Percentiles rank a stretch among this genome's conserved stretches.
These are phyloP conservation scores for Carpatolechia fugitivella DNA, from an alignment of 2,888 invertebrate genomes.

Conservation along the genomic window DNA sequence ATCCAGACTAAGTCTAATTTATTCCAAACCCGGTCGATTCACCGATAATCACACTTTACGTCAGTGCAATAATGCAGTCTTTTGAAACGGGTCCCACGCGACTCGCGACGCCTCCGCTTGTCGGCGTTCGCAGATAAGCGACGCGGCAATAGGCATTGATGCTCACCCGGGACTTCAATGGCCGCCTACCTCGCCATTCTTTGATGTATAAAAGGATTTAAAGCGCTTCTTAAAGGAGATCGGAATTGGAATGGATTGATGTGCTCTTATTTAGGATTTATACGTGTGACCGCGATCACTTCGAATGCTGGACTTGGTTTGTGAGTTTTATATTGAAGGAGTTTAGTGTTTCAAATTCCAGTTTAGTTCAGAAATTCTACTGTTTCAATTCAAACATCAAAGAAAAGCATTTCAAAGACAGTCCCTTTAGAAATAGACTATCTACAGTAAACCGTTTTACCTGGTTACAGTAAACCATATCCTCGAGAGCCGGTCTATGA, in stretches of 20 bases:
- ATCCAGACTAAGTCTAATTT: background rate
- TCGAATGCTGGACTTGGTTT: background rate
- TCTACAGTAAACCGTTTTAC: background rate
- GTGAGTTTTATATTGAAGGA: background rate
- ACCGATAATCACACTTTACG: slow-evolving; percentile 33
- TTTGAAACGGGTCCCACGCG: slow-evolving; percentile 50
- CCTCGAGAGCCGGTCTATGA: background rate
- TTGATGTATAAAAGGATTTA: slow-evolving; percentile 68
- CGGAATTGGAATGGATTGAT: slow-evolving; percentile 46
- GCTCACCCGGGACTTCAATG: slow-evolving; percentile 72
- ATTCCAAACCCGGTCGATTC: slow-evolving; percentile 9
- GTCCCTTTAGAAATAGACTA: too few relatives aligned
- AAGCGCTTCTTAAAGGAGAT: slow-evolving; percentile 55
- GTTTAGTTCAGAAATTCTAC: background rate
- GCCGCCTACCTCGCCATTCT: slow-evolving; percentile 65
- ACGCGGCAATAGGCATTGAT: slow-evolving; percentile 76
- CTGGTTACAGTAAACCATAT: background rate
- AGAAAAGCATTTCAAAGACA: too few relatives aligned
- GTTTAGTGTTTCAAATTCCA: background rate
- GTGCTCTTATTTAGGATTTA: slow-evolving; percentile 35
- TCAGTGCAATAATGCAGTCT: slow-evolving; percentile 57
- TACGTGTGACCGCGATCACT: background rate
- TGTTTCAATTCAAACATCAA: too few relatives aligned
- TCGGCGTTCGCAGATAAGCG: slow-evolving; percentile 58
- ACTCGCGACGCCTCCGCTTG: slow-evolving; percentile 6